Evolutionary conservation across 2,888 invertebrate species (phyloP).

Genomic region (Synanthedon formicaeformis): DNA sequence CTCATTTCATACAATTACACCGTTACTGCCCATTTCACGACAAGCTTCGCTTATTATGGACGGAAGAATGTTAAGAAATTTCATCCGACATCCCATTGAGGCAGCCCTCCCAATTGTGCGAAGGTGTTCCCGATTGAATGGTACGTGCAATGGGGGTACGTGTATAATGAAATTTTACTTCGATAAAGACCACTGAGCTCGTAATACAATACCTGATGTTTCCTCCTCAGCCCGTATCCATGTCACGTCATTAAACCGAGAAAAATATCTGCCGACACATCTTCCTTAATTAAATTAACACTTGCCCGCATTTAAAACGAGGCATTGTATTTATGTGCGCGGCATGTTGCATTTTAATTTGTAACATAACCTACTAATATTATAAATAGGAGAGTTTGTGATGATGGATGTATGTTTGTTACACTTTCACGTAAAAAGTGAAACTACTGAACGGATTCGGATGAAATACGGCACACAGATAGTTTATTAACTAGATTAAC

Average conservation of each 20-base stretch:
- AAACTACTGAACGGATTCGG: no score
- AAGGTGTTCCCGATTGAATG: constrained; percentile 68
- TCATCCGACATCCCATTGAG: constrained; percentile 68
- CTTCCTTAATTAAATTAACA: constrained; percentile 54
- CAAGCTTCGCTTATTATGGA: constrained; percentile 61
- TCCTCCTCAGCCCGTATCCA: constrained; percentile 65
- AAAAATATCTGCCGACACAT: constrained; percentile 66
- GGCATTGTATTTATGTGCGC: background rate
- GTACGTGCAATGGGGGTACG: constrained; percentile 59
- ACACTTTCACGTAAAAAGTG: no score
- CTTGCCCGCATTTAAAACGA: constrained; percentile 16
- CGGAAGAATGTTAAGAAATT: constrained; percentile 67
- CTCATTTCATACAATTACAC: constrained; percentile 63
- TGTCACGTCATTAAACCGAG: constrained; percentile 60
- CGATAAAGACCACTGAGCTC: constrained; percentile 64
- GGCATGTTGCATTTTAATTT: no score
- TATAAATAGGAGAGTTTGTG: no score
- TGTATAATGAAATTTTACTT: constrained; percentile 67
- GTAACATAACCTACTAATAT: no score
- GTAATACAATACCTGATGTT: constrained; percentile 68
- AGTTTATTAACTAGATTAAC: no score
- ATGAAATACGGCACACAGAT: no score
- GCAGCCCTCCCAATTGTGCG: constrained; percentile 65
- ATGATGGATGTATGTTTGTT: no score
- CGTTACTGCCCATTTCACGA: constrained; percentile 64